Evolutionary conservation across 2,797 vertebrate species (phyloP).

Genomic region (Lepidocolaptes lacrymiger): DNA sequence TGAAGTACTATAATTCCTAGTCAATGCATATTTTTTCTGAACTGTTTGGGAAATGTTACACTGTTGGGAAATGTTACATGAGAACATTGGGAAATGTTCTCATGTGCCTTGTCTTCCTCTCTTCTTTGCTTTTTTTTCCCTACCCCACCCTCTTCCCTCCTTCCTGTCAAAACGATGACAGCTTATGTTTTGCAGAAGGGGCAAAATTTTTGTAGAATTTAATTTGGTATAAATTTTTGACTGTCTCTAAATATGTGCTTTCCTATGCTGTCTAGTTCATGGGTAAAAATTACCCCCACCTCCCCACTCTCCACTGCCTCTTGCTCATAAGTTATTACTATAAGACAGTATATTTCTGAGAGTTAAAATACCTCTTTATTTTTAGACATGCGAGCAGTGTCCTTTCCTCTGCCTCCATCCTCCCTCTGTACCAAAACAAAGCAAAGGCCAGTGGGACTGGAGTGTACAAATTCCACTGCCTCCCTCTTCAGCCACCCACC

Average conservation of each 20-base stretch:
- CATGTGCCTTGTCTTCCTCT: neutral
- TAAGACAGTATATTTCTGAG: neutral
- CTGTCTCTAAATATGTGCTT: neutral
- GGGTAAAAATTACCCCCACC: neutral
- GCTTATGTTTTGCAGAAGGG: neutral
- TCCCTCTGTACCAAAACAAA: neutral
- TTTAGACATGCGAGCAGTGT: neutral
- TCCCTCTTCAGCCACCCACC: neutral
- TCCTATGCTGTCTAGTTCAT: neutral
- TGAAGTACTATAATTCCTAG: neutral
- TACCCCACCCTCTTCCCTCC: neutral
- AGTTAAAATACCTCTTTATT: neutral
- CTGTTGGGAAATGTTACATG: too few relatives aligned
- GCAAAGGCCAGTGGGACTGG: fast-evolving
- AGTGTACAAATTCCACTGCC: neutral
- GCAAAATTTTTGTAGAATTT: neutral
- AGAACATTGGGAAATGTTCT: too few relatives aligned
- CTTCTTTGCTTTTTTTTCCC: neutral
- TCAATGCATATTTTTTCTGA: neutral
- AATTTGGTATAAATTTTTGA: neutral
- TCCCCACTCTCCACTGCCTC: fast-evolving
- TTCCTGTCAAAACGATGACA: neutral
- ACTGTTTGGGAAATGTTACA: neutral
- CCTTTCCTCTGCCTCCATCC: neutral
- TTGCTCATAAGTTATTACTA: neutral